Evolutionary conservation across 2,888 invertebrate genomes (phyloP), one percentile per base, ranked within the genome.

Genomic region (Lasioglossum lativentre): DNA sequence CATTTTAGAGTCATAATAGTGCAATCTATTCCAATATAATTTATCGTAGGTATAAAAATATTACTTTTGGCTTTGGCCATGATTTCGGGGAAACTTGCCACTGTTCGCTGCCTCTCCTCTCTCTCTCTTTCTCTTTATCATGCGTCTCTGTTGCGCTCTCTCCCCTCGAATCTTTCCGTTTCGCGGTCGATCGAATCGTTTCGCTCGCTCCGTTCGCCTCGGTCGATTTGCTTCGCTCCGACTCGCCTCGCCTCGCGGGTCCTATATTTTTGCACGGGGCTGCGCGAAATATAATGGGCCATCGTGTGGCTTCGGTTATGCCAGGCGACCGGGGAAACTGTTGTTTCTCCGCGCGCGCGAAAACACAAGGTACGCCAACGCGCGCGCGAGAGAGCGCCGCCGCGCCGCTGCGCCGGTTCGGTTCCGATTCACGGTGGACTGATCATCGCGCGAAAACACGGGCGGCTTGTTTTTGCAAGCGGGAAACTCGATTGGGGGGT

Each of bases 361-460:
- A 90, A 90, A 90, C 90, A 90, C 85, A 86, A 89, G 89, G 89
- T 86, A 78, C 83, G 86, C 76, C 76, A 52, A n/a, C 52, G 52
- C 86, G 87, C 80, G 84, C 66, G 66, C 30, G 66, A 66, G 52
- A 52, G 47, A 52, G 47, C 23, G 47, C 30, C 42, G 79, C 74
- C 10, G 59, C 27, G 27, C 14, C 27, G 59, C 42, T 38, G 6
- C 52, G 52, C n/a, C 23, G 10, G 52, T 52, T 52, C 52, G 88
- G 85, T 81, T 86, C 78, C 85, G 90, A 79, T 91, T 90, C 86
- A 91, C 91, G 91, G 91, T 91, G 88, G 91, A 91, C 83, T 88
- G 91, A 90, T 90, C 91, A 91, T 87, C 83, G 91, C 88, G 88
- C 78, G 91, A 90, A 91, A 91, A 91, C 91, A 91, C 81, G 89